Evolutionary conservation across 1,140 invertebrate genomes (phyloP).

Genomic region (Adoxophyes honmai): DNA sequence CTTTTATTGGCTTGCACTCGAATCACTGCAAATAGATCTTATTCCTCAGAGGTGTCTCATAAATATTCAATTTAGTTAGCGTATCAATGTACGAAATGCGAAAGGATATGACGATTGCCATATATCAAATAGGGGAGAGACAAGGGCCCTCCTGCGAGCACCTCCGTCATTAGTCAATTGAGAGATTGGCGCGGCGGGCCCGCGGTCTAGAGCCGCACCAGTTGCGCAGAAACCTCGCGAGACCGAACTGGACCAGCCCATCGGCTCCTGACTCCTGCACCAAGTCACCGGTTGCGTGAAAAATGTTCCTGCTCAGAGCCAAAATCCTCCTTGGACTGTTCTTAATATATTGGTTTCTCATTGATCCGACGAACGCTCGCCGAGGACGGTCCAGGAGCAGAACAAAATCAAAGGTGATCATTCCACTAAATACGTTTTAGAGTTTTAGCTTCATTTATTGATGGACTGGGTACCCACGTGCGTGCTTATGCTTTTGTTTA

Average conservation of each 20-base stretch:
- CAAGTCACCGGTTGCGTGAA: background rate
- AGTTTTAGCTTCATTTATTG: background rate
- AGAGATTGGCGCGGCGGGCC: slow-evolving; percentile 44
- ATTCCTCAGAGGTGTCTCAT: background rate
- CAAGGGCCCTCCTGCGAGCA: slow-evolving; percentile 51
- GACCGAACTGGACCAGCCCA: slow-evolving; percentile 21
- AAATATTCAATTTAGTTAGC: slow-evolving; percentile 26
- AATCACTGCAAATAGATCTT: too few species aligned
- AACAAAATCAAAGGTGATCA: slow-evolving; percentile 82
- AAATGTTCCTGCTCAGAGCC: slow-evolving; percentile 43
- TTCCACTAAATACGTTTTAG: background rate
- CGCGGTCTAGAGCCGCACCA: slow-evolving; percentile 22
- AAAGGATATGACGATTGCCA: slow-evolving; percentile 51
- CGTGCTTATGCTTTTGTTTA: background rate
- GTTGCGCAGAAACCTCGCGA: slow-evolving; percentile 31
- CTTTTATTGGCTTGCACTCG: too few species aligned
- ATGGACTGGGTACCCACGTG: too few species aligned
- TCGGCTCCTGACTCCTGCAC: background rate
- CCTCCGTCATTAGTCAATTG: slow-evolving; percentile 64
- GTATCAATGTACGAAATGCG: slow-evolving; percentile 38
- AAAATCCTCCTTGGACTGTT: slow-evolving; percentile 51
- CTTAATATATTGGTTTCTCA: slow-evolving; percentile 51
- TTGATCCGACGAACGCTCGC: slow-evolving; percentile 61
- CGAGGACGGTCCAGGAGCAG: slow-evolving; percentile 81
- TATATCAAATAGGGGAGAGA: slow-evolving; percentile 49